Evolutionary conservation across 2,888 invertebrate genomes (phyloP).

Genomic region (Cylloceria caligata): DNA sequence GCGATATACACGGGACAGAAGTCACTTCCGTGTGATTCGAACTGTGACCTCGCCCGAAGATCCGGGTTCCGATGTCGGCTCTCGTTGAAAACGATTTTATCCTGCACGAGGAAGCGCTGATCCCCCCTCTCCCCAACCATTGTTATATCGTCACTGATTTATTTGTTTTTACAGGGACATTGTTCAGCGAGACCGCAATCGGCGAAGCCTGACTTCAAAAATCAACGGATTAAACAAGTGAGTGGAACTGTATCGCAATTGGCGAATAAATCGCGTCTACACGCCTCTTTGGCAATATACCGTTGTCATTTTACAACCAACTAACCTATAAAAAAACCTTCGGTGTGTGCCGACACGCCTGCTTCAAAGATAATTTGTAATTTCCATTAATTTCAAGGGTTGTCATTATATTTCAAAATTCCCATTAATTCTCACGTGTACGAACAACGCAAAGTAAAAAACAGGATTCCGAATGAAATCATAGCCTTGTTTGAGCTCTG

Average conservation of each 20-base stretch:
- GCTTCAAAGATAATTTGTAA: not conserved
- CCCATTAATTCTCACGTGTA: too few relatives aligned
- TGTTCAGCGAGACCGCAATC: constrained; percentile 71
- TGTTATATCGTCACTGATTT: constrained; percentile 53
- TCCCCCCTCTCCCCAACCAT: not conserved
- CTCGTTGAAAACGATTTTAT: constrained; percentile 44
- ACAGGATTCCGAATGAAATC: too few relatives aligned
- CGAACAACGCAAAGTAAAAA: too few relatives aligned
- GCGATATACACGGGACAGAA: constrained; percentile 1
- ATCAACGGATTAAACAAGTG: constrained; percentile 73
- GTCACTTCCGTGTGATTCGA: constrained; percentile 62
- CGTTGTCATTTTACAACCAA: not conserved
- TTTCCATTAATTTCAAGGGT: too few relatives aligned
- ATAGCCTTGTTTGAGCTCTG: too few relatives aligned
- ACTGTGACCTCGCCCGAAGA: constrained; percentile 61
- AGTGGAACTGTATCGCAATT: constrained; percentile 39
- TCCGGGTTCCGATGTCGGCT: constrained; percentile 48
- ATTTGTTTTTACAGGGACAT: constrained; percentile 65
- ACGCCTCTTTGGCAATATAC: not conserved
- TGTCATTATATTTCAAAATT: too few relatives aligned
- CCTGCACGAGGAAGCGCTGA: constrained; percentile 42
- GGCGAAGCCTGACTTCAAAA: constrained; percentile 69
- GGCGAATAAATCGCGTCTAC: not conserved
- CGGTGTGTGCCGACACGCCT: not conserved
- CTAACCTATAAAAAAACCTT: not conserved